These are phyloP conservation scores for Plagiodera versicolora DNA, from an alignment of 2,888 invertebrate genomes.

Conservation along the genomic window DNA sequence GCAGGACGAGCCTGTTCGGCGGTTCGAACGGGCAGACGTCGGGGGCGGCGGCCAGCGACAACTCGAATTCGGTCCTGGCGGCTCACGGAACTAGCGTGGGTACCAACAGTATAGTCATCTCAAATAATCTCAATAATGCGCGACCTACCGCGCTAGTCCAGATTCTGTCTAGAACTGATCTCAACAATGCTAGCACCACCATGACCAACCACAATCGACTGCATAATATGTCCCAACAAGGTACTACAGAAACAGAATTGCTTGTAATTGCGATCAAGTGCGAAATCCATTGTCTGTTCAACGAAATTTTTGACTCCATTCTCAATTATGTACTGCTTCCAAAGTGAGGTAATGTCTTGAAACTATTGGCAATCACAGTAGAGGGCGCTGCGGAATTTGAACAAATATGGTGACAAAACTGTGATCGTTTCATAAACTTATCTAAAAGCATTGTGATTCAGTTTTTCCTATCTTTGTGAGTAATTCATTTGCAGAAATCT, in stretches of 20 bases:
- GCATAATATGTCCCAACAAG: slow-evolving; percentile 57
- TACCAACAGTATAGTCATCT: slow-evolving; percentile 60
- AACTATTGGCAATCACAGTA: no score
- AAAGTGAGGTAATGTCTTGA: no score
- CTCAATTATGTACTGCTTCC: no score
- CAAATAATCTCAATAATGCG: slow-evolving; percentile 57
- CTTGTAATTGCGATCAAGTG: slow-evolving; percentile 29
- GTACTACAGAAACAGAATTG: slow-evolving; percentile 45
- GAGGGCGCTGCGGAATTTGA: no score
- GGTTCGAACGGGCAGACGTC: slow-evolving; percentile 60
- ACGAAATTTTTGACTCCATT: no score
- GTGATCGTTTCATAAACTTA: no score
- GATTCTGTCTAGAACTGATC: slow-evolving; percentile 55
- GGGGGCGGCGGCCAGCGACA: slow-evolving; percentile 58
- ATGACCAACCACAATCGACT: slow-evolving; percentile 57
- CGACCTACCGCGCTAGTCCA: slow-evolving; percentile 55
- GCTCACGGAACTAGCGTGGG: slow-evolving; percentile 66
- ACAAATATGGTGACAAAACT: no score
- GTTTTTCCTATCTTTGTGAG: no score
- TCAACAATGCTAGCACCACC: slow-evolving; percentile 58
- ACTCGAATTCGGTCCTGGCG: slow-evolving; percentile 59
- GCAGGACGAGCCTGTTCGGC: slow-evolving; percentile 55
- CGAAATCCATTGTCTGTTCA: slow-evolving; percentile 4
- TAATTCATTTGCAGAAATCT: no score
- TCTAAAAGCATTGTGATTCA: no score